These are phyloP conservation scores for Gallinago media DNA, from an alignment of 2,113 vertebrate species.

Conservation along the genomic window DNA sequence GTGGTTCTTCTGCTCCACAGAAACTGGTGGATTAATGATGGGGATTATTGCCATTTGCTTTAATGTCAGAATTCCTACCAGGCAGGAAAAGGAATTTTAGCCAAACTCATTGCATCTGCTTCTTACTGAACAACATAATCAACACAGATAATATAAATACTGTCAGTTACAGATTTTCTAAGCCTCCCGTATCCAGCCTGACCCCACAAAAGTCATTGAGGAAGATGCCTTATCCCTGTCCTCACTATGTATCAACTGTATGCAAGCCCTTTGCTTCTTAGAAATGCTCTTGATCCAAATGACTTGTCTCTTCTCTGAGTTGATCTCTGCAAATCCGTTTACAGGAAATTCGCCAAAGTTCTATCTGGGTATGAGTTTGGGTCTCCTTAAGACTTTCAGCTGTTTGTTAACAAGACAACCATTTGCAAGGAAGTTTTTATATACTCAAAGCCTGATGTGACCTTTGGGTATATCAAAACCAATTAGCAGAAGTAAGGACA, in stretches of 20 bases:
- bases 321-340: fast-evolving
- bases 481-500: not conserved
- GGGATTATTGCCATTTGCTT: not conserved
- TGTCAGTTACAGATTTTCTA: not conserved
- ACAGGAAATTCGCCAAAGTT: not conserved
- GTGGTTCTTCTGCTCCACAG: not conserved
- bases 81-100: not conserved
- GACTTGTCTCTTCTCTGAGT: not conserved
- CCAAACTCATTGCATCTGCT: not conserved
- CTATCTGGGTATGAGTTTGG: not conserved
- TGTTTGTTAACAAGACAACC: not conserved
- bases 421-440: not conserved
- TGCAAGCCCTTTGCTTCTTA: not conserved
- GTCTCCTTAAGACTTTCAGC: not conserved
- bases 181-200: not conserved
- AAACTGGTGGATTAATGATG: not conserved
- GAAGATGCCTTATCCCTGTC: not conserved
- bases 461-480: not conserved
- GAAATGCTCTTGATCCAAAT: not conserved
- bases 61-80: not conserved
- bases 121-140: not conserved
- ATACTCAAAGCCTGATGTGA: not conserved
- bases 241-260: not conserved
- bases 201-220: not conserved
- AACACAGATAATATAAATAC: not conserved